A percentile compares a stretch with the other conserved stretches of the same genome.
These are phyloP conservation scores for Coregonus clupeaformis DNA, from an alignment of 2,113 vertebrate genomes.

Conservation along the genomic window DNA sequence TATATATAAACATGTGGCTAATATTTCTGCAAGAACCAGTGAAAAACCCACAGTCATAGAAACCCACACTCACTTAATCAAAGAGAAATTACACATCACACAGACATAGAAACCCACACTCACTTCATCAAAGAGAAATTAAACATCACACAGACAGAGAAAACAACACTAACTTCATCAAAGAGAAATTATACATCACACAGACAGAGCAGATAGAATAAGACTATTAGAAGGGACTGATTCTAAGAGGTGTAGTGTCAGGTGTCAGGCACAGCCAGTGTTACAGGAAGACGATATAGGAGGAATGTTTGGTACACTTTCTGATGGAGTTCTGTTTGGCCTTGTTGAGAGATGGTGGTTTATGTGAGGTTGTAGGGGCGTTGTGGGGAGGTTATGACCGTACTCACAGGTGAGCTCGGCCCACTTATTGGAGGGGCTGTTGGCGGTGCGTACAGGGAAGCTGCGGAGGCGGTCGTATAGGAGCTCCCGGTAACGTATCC, in stretches of 20 bases:
- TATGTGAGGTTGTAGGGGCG: not conserved
- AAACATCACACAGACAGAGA: too few relatives aligned
- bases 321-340: not conserved
- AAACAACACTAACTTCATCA: constrained; percentile 40
- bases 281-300: too few relatives aligned
- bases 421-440: constrained; percentile 77
- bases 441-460: constrained; percentile 73
- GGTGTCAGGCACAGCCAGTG: not conserved
- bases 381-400: constrained; percentile 18
- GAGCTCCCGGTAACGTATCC: constrained; percentile 90
- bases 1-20: too few relatives aligned
- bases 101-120: too few relatives aligned
- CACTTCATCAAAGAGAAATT: too few relatives aligned
- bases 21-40: not conserved
- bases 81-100: too few relatives aligned
- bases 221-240: constrained; percentile 52
- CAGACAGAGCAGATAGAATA: constrained; percentile 10
- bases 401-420: constrained; percentile 86
- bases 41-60: constrained; percentile 36
- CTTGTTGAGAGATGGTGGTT: not conserved
- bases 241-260: constrained; percentile 39
- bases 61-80: too few relatives aligned
- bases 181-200: constrained; percentile 50
- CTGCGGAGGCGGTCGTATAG: constrained; percentile 80
- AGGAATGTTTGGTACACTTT: not conserved